These are phyloP conservation scores for Rallus crepitans DNA, from an alignment of 2,797 vertebrate species.

Conservation along the genomic window DNA sequence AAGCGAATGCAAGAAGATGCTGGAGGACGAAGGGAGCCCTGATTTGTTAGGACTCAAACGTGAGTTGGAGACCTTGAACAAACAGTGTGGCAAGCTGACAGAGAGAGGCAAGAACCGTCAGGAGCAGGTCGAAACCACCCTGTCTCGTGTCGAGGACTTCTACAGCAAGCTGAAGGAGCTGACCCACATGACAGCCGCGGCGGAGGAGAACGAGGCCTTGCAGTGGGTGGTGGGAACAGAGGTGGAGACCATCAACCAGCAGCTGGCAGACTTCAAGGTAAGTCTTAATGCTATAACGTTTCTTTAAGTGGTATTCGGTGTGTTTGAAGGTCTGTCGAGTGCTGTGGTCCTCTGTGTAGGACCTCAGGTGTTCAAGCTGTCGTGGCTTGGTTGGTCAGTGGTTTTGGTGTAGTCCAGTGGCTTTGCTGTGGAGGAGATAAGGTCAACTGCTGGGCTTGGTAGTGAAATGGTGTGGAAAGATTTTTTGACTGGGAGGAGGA, in stretches of 20 bases:
- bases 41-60: conserved; percentile 93
- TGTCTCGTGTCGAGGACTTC: conserved; percentile 88
- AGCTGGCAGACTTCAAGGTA: conserved; percentile 96
- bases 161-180: conserved; percentile 87
- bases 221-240: conserved; percentile 93
- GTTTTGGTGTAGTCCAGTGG: background rate
- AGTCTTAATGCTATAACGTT: background rate
- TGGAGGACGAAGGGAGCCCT: conserved; percentile 91
- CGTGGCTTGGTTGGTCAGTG: rapidly evolving
- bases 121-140: conserved; percentile 87
- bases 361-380: background rate
- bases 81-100: conserved; percentile 89
- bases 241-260: conserved; percentile 94
- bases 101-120: conserved; percentile 89
- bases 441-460: background rate
- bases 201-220: conserved; percentile 87
- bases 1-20: conserved; percentile 88
- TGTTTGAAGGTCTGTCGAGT: background rate
- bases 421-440: background rate
- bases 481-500: background rate
- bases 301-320: background rate
- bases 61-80: conserved; percentile 92
- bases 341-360: background rate
- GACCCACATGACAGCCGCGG: conserved; percentile 84
- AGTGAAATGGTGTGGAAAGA: background rate